Conservation (phyloP, 2,113 vertebrate species). For the Nothobranchius furzeri region DNA sequence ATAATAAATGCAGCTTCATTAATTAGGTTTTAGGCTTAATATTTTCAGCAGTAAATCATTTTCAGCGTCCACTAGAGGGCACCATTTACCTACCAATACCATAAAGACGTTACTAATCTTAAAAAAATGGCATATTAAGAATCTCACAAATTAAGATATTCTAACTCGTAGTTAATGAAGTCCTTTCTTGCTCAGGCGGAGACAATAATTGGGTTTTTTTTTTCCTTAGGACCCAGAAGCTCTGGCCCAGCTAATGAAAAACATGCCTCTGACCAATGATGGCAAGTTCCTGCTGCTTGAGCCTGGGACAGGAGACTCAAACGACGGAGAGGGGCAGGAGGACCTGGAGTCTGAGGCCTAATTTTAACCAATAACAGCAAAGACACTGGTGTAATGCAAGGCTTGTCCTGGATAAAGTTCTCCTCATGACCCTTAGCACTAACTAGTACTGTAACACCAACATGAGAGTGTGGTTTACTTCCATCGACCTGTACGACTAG, state of each 20-base stretch:
- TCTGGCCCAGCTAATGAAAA: conserved; percentile 90
- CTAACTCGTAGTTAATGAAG: too few relatives aligned
- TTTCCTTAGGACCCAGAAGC: conserved; percentile 88
- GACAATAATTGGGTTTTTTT: neutral
- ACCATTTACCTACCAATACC: neutral
- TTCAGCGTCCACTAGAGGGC: conserved; percentile 24
- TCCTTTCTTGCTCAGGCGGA: too few relatives aligned
- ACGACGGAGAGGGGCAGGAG: conserved; percentile 73
- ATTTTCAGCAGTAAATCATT: neutral
- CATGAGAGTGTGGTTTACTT: conserved; percentile 26
- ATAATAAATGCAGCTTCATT: neutral
- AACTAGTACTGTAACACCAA: conserved; percentile 46
- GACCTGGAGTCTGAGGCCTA: conserved; percentile 93
- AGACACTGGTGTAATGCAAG: conserved; percentile 1
- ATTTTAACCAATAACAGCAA: conserved; percentile 1
- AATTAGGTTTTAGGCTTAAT: neutral
- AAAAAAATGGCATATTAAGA: too few relatives aligned
- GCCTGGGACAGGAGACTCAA: conserved; percentile 72
- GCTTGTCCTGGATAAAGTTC: conserved; percentile 15
- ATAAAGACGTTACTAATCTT: too few relatives aligned
- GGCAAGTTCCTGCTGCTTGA: conserved; percentile 93
- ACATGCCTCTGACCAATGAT: conserved; percentile 89
- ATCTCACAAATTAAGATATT: too few relatives aligned
- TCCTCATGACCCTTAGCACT: conserved; percentile 1
- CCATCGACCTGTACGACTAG: conserved; percentile 23